Evolutionary conservation across 2,888 invertebrate genomes (phyloP).

Genomic region (Oxycera nigricornis): DNA sequence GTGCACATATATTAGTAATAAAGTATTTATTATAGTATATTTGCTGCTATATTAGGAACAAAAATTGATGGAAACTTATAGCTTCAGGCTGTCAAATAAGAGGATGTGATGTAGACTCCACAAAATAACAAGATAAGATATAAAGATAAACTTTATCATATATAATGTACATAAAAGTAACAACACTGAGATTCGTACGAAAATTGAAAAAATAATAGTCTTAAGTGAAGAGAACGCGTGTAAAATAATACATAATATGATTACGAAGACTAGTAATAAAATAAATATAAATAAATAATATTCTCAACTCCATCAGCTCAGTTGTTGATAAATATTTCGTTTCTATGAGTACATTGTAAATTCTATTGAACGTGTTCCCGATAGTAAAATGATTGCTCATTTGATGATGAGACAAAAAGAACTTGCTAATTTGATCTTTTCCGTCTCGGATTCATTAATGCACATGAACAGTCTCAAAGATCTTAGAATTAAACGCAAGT

Average conservation of each 20-base stretch:
- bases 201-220: background rate
- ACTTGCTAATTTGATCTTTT: too few relatives aligned
- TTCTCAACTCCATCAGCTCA: too few relatives aligned
- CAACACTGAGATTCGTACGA: conserved; percentile 11
- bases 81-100: background rate
- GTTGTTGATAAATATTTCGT: background rate
- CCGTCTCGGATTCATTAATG: too few relatives aligned
- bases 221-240: background rate
- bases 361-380: too few relatives aligned
- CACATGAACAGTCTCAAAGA: too few relatives aligned
- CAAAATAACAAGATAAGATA: background rate
- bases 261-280: background rate
- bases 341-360: too few relatives aligned
- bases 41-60: background rate
- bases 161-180: conserved; percentile 21
- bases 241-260: background rate
- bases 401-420: too few relatives aligned
- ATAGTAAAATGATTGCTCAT: too few relatives aligned
- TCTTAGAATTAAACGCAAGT: too few relatives aligned
- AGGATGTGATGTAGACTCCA: background rate
- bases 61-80: too few relatives aligned
- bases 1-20: conserved; percentile 1
- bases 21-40: conserved; percentile 11
- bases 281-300: conserved; percentile 4
- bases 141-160: background rate